Percentiles rank a stretch among this genome's conserved stretches.
phyloP scores from a whole-genome alignment of 2,797 vertebrate genomes.

The Syngnathus rostellatus region DNA sequence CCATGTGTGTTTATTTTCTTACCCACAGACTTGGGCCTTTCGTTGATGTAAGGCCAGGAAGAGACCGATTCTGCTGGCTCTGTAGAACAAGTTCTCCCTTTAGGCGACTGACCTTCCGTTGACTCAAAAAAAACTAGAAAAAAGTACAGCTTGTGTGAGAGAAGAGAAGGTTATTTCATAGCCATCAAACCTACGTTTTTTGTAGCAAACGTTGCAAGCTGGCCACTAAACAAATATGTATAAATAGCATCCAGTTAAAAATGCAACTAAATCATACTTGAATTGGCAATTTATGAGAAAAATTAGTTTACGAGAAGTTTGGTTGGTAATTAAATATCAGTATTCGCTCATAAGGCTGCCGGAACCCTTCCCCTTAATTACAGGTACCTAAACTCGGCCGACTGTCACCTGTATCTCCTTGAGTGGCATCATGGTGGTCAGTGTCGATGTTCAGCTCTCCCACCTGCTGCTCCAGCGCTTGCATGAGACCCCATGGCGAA shows the following conservation, averaged over 20 bases:
- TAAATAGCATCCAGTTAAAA: background rate
- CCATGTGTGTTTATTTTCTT: slow-evolving; percentile 32
- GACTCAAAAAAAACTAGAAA: slow-evolving; percentile 63
- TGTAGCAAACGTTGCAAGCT: slow-evolving; percentile 10
- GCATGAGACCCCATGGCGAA: slow-evolving; percentile 72
- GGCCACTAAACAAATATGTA: slow-evolving; percentile 15
- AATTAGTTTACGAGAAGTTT: background rate
- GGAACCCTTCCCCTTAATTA: background rate
- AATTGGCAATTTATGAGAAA: background rate
- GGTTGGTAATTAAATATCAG: background rate
- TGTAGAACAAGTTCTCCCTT: slow-evolving; percentile 43
- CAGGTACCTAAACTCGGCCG: slow-evolving; percentile 71
- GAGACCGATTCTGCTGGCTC: slow-evolving; percentile 39
- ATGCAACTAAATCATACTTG: background rate
- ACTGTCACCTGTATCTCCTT: slow-evolving; percentile 57
- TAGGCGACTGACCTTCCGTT: slow-evolving; percentile 60
- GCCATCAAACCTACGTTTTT: slow-evolving; percentile 14
- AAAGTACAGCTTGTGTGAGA: slow-evolving; percentile 12
- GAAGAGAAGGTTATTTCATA: slow-evolving; percentile 5
- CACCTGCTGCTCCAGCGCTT: slow-evolving; percentile 80
- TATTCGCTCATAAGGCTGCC: background rate
- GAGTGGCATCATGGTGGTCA: slow-evolving; percentile 35
- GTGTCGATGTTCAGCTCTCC: slow-evolving; percentile 71
- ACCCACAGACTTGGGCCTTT: slow-evolving; percentile 66
- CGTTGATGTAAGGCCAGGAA: slow-evolving; percentile 38